Base-by-base conservation (phyloP, 2,113 vertebrate species). In the Seriola aureovittata region DNA sequence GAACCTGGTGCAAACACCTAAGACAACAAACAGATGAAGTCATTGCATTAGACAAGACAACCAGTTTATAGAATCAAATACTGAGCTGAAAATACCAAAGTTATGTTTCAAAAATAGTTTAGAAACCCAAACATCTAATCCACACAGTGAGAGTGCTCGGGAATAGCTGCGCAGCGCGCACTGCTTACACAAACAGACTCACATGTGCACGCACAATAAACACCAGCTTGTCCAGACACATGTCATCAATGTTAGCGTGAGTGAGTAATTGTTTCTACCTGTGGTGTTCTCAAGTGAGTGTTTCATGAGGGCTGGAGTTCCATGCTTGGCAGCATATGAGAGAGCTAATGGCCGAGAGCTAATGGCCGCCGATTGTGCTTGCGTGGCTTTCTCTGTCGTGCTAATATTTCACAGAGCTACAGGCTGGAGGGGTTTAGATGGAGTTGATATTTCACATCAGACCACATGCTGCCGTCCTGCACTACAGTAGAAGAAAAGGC, bases 181-280 rank as follows among this genome's bases (percentile, higher is more conserved):
- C 14, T 60, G 74, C 75, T 29, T 29, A 54, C 5, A 55, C 42
- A 36, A 4, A 36, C 55, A 59, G 36, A 70, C 38, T 68, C 4
- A 38, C 60, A 75, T 52, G 23, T 32, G 46, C 46, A 69, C 36
- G 9, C 21, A 21, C 17, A 76, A 25, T 74, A 75, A 65, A 85
- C 84, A 81, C 34, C 68, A 67, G 70, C 60, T 42, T 40, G 73
- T 78, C n/a, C 36, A 70, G 79, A 76, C 67, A 62, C 57, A 83
- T 48, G 76, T 62, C 66, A 73, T 57, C 17, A 32, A 59, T 46
- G 81, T 68, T 87, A 74, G 86, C 84, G 79, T 93, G 91, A 85
- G 87, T 71, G 80, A 82, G 71, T 90, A 92, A 93, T 92, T 67
- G 88, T 81, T 92, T 92, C 87, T 93, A 93, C 93, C 93, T 92